Evolutionary conservation across 2,888 invertebrate genomes (phyloP).

Genomic region (Noctua fimbriata): DNA sequence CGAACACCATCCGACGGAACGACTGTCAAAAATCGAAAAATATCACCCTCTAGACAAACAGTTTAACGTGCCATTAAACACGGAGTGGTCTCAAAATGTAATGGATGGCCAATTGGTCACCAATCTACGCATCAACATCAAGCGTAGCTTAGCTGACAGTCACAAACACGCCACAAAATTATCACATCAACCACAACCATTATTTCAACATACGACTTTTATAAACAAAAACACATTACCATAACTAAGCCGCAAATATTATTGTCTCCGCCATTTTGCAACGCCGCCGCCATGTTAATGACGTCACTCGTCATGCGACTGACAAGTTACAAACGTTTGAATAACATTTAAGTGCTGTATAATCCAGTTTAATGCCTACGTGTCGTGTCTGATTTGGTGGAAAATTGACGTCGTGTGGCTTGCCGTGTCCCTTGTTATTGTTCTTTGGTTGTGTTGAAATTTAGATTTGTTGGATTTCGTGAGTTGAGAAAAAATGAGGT

Average conservation of each 20-base stretch:
- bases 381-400: slow-evolving; percentile 38
- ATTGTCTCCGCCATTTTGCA: slow-evolving; percentile 38
- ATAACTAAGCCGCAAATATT: slow-evolving; percentile 26
- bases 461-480: background rate
- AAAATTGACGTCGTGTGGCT: slow-evolving; percentile 23
- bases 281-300: slow-evolving; percentile 24
- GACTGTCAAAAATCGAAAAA: background rate
- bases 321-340: slow-evolving; percentile 38
- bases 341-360: slow-evolving; percentile 20
- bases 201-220: background rate
- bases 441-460: background rate
- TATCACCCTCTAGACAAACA: background rate
- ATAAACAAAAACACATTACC: slow-evolving; percentile 45
- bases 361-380: slow-evolving; percentile 32
- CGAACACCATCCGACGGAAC: background rate
- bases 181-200: background rate
- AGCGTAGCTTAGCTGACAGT: background rate
- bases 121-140: background rate
- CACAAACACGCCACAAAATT: background rate
- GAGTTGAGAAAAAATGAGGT: background rate
- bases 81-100: background rate
- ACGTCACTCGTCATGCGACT: slow-evolving; percentile 42
- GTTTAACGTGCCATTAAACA: too few species aligned
- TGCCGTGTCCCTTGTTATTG: slow-evolving; percentile 4
- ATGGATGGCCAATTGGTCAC: background rate